Conservation (phyloP, 2,113 vertebrate genomes). For the Poeciliopsis retropinna region DNA sequence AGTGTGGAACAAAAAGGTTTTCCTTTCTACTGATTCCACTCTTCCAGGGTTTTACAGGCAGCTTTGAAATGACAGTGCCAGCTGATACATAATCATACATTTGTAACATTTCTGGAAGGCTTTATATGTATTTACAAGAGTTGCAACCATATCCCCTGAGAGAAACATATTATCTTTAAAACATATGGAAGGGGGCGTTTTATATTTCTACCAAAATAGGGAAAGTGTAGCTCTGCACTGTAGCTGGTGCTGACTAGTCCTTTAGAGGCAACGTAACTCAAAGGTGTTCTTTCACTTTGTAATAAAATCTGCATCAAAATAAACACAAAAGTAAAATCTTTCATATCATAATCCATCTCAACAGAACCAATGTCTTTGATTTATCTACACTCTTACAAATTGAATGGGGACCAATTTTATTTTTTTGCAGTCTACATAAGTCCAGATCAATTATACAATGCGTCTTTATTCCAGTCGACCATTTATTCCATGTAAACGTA, state of each 20-base stretch:
- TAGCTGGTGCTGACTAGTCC: background rate
- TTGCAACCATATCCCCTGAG: background rate
- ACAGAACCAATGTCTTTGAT: background rate
- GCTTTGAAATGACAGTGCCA: slow-evolving; percentile 36
- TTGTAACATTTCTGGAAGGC: slow-evolving; percentile 15
- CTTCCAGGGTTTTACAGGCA: slow-evolving; percentile 28
- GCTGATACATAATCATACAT: slow-evolving; percentile 27
- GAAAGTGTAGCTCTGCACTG: background rate
- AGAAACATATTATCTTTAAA: slow-evolving; percentile 33
- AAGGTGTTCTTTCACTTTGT: background rate
- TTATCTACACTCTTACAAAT: background rate
- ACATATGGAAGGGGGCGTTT: slow-evolving; percentile 37
- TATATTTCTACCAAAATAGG: slow-evolving; percentile 8
- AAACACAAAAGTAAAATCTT: background rate
- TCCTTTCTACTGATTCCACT: slow-evolving; percentile 32
- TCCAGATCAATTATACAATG: too few relatives aligned
- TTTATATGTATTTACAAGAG: slow-evolving; percentile 35
- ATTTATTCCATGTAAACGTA: background rate
- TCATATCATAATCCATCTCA: background rate
- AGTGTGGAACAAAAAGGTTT: slow-evolving; percentile 39
- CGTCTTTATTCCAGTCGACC: too few relatives aligned
- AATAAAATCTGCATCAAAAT: background rate
- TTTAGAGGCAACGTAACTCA: background rate
- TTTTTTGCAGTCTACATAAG: too few relatives aligned
- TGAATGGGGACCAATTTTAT: background rate